phyloP scores from a whole-genome alignment of 2,888 invertebrate genomes.

The Plagiodera versicolora region DNA sequence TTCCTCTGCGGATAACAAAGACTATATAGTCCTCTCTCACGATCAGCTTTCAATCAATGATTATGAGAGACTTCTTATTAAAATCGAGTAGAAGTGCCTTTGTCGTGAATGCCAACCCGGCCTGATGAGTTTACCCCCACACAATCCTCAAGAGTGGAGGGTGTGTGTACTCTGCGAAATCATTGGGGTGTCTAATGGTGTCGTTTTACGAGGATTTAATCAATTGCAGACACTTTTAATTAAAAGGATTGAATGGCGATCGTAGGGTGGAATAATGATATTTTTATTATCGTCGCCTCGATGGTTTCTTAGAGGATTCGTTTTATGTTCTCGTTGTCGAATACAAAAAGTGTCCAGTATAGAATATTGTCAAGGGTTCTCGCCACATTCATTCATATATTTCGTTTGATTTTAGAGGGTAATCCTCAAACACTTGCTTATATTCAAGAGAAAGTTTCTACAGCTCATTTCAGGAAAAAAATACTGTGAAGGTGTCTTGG shows the following conservation, averaged over 20 bases:
- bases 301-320: background rate
- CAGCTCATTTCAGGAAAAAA: no score
- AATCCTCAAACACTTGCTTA: no score
- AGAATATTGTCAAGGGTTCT: no score
- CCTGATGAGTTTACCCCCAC: constrained; percentile 24
- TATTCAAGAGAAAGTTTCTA: no score
- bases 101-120: constrained; percentile 17
- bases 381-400: no score
- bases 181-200: constrained; percentile 32
- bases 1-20: no score
- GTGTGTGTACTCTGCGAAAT: constrained; percentile 26
- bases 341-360: no score
- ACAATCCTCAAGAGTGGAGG: constrained; percentile 29
- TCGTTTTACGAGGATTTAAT: constrained; percentile 32
- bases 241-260: constrained; percentile 28
- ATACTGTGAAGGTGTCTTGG: no score
- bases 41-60: background rate
- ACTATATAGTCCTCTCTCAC: background rate
- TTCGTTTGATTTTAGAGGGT: no score
- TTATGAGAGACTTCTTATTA: background rate
- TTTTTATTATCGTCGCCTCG: background rate
- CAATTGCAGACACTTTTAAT: constrained; percentile 32
- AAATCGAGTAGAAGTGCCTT: constrained; percentile 7
- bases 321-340: background rate
- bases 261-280: constrained; percentile 8